Evolutionary conservation across 2,888 invertebrate genomes (phyloP).

Genomic region (Halictus quadricinctus): DNA sequence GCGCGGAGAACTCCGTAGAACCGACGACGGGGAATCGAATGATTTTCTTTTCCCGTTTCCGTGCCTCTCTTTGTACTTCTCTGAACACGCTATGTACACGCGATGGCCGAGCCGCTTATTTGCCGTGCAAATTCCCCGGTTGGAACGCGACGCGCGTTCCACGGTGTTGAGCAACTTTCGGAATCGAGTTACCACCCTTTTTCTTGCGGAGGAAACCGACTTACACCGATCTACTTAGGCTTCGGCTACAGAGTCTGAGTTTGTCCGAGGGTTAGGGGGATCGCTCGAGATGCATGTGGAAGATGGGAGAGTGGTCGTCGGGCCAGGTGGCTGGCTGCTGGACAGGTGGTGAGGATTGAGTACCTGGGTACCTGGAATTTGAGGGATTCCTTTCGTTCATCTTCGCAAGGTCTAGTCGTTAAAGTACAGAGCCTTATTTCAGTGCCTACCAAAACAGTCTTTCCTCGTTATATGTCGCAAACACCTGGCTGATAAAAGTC

Average conservation of each 20-base stretch:
- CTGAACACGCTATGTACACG: neutral
- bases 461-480: too few species aligned
- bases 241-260: neutral
- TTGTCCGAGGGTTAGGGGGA: neutral
- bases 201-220: neutral
- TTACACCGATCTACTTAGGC: neutral
- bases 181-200: neutral
- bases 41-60: constrained; percentile 30
- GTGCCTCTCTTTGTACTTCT: neutral
- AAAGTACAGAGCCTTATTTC: too few species aligned
- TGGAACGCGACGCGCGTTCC: neutral
- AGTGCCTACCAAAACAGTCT: too few species aligned
- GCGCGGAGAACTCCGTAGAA: neutral
- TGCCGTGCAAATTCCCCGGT: constrained; percentile 42
- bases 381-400: neutral
- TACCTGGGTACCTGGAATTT: neutral
- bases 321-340: neutral
- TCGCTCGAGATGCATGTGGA: neutral
- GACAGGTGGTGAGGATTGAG: neutral
- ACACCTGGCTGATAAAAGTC: too few species aligned
- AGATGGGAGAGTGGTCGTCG: neutral
- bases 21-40: neutral
- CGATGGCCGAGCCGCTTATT: constrained; percentile 37
- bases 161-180: neutral
- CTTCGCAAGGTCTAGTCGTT: neutral